Evolutionary conservation across 2,797 vertebrate genomes (phyloP).

Genomic region (Clarias laeviceps): DNA sequence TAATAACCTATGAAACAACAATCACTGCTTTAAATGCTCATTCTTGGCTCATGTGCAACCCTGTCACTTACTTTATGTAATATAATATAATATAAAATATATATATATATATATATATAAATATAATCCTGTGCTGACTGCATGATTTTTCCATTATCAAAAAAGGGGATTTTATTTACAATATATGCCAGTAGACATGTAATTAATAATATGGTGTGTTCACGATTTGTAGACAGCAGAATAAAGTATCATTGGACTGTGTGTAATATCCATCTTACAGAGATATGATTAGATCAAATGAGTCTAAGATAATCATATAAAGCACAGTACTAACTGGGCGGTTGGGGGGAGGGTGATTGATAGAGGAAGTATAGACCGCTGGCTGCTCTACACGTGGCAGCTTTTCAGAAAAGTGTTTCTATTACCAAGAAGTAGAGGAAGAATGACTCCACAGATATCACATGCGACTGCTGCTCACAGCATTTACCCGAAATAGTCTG

Average conservation of each 20-base stretch:
- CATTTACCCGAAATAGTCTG: background rate
- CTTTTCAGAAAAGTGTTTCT: slow-evolving; percentile 18
- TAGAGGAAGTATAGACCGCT: slow-evolving; percentile 19
- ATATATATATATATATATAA: no score
- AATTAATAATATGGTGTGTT: background rate
- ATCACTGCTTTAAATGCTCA: background rate
- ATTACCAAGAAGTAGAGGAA: slow-evolving; percentile 25
- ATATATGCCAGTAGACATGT: background rate
- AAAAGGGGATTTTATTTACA: background rate
- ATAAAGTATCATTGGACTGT: background rate
- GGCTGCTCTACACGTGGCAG: slow-evolving; percentile 9
- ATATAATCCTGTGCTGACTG: background rate
- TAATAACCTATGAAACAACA: background rate
- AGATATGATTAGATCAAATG: background rate
- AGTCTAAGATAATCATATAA: background rate
- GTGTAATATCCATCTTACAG: background rate
- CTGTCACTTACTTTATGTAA: background rate
- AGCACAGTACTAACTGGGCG: background rate
- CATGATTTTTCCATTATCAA: background rate
- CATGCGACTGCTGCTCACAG: background rate
- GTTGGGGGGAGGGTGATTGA: background rate
- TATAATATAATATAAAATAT: no score
- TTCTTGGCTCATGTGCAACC: background rate
- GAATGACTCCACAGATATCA: background rate
- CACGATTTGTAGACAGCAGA: background rate